Percentiles rank a stretch among this genome's conserved stretches.
These are phyloP conservation scores for Semotilus atromaculatus DNA, from an alignment of 2,797 vertebrate genomes.

Conservation along the genomic window DNA sequence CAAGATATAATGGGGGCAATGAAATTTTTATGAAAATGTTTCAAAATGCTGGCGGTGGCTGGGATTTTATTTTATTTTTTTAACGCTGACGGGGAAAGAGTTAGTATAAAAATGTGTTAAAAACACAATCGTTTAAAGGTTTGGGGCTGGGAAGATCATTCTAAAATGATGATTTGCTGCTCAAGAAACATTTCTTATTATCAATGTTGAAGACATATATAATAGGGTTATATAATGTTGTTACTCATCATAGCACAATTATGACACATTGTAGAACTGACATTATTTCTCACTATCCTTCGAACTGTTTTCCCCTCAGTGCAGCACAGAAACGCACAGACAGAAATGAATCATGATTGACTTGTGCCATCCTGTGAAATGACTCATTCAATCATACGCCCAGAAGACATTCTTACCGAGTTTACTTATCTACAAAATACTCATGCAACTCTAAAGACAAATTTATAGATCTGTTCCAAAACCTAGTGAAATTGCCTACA, in stretches of 20 bases:
- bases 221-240: background rate
- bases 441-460: background rate
- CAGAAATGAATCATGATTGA: conserved; percentile 21
- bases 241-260: background rate
- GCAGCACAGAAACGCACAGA: conserved; percentile 12
- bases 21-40: no score
- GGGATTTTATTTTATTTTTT: no score
- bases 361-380: background rate
- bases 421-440: conserved; percentile 1
- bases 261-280: background rate
- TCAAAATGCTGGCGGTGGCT: no score
- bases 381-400: background rate
- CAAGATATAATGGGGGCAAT: no score
- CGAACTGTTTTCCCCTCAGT: background rate
- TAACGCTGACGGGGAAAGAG: no score
- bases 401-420: background rate
- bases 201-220: background rate
- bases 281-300: background rate
- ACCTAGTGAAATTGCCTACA: background rate
- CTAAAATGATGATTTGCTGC: background rate
- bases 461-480: conserved; percentile 2
- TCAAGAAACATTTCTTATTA: background rate
- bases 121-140: background rate
- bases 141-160: background rate
- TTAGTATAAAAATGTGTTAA: background rate